Evolutionary conservation across 2,113 vertebrate genomes (phyloP).

Genomic region (Sula dactylatra): DNA sequence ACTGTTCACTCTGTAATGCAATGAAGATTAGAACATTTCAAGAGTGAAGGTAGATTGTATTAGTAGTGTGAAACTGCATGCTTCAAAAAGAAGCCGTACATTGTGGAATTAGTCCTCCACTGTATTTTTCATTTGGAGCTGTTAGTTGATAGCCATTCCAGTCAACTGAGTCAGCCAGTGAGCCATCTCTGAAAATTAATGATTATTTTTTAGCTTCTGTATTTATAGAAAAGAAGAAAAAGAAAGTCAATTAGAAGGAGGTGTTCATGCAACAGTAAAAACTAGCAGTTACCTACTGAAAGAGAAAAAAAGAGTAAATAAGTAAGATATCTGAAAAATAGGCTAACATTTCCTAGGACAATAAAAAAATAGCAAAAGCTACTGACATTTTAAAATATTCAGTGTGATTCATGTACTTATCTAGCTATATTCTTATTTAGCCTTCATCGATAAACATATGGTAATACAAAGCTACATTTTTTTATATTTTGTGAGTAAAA

Average conservation of each 20-base stretch:
- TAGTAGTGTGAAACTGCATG: background rate
- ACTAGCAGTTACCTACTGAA: rapidly evolving
- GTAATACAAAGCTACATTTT: background rate
- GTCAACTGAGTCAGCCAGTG: background rate
- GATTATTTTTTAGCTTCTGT: background rate
- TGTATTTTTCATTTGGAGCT: background rate
- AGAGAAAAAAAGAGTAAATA: background rate
- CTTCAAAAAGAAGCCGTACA: background rate
- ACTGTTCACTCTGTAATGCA: background rate
- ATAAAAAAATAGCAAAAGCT: background rate
- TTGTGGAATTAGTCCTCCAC: background rate
- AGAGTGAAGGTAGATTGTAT: background rate
- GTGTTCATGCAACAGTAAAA: background rate
- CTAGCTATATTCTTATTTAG: background rate
- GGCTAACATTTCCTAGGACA: background rate
- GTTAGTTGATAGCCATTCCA: background rate
- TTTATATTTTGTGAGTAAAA: background rate
- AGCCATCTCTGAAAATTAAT: background rate
- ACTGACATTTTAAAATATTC: background rate
- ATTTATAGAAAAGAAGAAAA: background rate
- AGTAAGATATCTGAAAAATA: background rate
- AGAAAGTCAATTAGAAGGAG: background rate
- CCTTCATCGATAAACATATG: rapidly evolving
- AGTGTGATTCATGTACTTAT: background rate
- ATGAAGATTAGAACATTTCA: background rate